Base-by-base conservation (phyloP, 1,140 invertebrate species). In the Neuroterus valhalla region DNA sequence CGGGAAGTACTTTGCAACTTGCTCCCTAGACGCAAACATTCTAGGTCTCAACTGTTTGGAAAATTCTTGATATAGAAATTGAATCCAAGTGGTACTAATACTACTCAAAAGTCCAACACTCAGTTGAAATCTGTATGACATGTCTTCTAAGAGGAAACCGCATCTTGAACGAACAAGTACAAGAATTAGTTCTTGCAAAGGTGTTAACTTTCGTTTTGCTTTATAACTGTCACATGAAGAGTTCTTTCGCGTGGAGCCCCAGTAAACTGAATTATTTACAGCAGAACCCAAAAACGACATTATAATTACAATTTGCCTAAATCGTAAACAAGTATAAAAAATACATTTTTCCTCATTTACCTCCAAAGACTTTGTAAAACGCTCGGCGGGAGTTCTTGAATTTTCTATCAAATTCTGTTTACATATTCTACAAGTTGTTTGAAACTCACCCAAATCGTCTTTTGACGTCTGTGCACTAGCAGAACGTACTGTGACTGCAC, bases 171-270 rank as follows among this genome's bases (percentile, higher is more conserved):
- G 66, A 3, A 76, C 15, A 19, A 76, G 42, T 11, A 71, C 46
- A 69, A 78, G 62, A 66, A 78, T 76, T 23, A 78, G 66, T 70
- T 78, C 15, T 23, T 78, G 73, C 42, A 48, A 75, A n/a, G 70
- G 21, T 38, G 77, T 72, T 66, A 72, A 19, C 68, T 79, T 48
- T n/a, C 45, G 45, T 45, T 8, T 45, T 11, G 2, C 10, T 15
- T 48, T 48, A 48, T 71, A 11, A 0, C 23, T 70, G 10, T 75
- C 19, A 14, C 23, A 1, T 17, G 10, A 3, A 11, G 10, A 23
- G 11, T 46, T 70, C 70, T 26, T 66, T 44, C 43, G n/a, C n/a
- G 6, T 14, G 45, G 14, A 55, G 26, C 50, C 50, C 73, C 68
- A 75, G 17, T 66, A 70, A 10, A 31, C 66, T 5, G 42, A 67